Evolutionary conservation across 2,113 vertebrate genomes (phyloP).

Genomic region (Hemicordylus capensis): DNA sequence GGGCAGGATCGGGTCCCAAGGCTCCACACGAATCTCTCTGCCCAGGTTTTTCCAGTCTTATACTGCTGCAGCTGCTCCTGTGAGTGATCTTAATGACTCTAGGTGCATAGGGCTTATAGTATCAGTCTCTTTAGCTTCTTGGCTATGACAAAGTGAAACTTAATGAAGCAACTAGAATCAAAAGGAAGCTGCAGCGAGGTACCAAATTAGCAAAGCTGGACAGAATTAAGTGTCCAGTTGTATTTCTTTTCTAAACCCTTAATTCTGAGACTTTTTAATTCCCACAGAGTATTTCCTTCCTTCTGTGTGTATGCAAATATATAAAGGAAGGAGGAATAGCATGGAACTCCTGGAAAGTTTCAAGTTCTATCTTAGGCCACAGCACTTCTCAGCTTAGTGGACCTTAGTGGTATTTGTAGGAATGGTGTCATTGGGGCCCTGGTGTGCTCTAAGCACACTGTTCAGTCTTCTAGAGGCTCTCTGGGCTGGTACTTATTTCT

Average conservation of each 20-base stretch:
- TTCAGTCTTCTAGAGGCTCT: background rate
- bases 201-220: background rate
- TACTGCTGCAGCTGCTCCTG: no score
- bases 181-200: background rate
- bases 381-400: background rate
- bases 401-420: background rate
- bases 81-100: no score
- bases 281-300: no score
- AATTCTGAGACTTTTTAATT: background rate
- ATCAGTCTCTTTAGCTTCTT: background rate
- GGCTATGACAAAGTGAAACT: conserved; percentile 16
- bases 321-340: background rate
- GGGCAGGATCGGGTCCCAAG: no score
- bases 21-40: no score
- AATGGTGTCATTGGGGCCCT: background rate
- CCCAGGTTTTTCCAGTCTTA: no score
- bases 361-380: background rate
- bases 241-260: conserved; percentile 30
- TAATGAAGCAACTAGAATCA: conserved; percentile 7
- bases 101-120: conserved; percentile 54
- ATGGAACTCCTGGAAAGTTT: background rate
- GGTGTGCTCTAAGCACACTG: conserved; percentile 35
- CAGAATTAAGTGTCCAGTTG: background rate
- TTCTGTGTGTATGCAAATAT: conserved; percentile 1
- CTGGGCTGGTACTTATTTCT: conserved; percentile 14